These are phyloP conservation scores for Netelia virgata DNA, from an alignment of 2,888 invertebrate species.

Conservation along the genomic window DNA sequence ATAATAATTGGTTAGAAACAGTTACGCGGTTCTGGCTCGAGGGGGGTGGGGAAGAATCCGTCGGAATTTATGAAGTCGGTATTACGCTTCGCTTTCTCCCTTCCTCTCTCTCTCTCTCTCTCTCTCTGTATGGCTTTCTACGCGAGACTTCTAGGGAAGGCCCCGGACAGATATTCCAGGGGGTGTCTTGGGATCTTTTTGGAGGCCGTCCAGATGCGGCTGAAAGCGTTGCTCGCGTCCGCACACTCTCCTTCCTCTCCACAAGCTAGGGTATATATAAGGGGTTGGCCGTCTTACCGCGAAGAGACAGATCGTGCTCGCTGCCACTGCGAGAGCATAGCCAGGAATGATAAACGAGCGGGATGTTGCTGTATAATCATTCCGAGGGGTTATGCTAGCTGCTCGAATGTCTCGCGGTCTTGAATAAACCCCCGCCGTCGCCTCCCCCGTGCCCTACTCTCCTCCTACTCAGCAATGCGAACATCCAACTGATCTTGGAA, in stretches of 20 bases:
- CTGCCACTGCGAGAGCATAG: conserved; percentile 75
- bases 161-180: conserved; percentile 75
- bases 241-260: conserved; percentile 17
- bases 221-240: conserved; percentile 61
- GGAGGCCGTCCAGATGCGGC: conserved; percentile 82
- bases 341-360: conserved; percentile 81
- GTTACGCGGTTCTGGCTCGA: conserved; percentile 80
- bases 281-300: conserved; percentile 82
- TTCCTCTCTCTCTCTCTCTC: conserved; percentile 25
- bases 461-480: neutral
- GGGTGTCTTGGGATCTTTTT: conserved; percentile 79
- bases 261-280: conserved; percentile 69
- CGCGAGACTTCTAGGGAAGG: conserved; percentile 30
- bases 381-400: conserved; percentile 74
- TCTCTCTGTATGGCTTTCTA: conserved; percentile 40
- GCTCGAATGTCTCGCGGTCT: conserved; percentile 59
- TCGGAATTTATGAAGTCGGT: conserved; percentile 81
- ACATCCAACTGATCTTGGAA: neutral
- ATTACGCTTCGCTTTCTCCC: conserved; percentile 18
- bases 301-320: conserved; percentile 81
- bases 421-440: conserved; percentile 27
- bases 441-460: too few species aligned
- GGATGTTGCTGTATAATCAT: conserved; percentile 82
- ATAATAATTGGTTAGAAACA: conserved; percentile 84
- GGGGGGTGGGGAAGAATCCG: conserved; percentile 68